Evolutionary conservation across 2,888 invertebrate species (phyloP).

Genomic region (Epiblema foenella): DNA sequence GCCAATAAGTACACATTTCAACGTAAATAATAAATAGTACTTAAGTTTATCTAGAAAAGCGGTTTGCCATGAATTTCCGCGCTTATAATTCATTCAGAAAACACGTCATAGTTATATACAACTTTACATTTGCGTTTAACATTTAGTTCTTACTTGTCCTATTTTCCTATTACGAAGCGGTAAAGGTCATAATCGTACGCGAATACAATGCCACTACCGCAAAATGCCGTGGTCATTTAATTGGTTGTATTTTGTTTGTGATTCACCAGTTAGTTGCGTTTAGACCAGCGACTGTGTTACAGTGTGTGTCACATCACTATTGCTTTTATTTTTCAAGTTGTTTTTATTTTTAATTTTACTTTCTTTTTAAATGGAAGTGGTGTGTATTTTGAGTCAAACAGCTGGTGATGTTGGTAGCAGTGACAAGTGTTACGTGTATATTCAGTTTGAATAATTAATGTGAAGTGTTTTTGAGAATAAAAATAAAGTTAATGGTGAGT

Average conservation of each 20-base stretch:
- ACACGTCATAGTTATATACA: constrained; percentile 36
- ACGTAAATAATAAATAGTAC: constrained; percentile 1
- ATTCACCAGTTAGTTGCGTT: constrained; percentile 76
- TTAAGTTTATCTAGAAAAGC: constrained; percentile 21
- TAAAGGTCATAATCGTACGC: constrained; percentile 31
- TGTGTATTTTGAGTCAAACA: constrained; percentile 56
- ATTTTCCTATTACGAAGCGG: constrained; percentile 22
- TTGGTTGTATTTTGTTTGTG: constrained; percentile 81
- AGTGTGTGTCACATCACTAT: constrained; percentile 42
- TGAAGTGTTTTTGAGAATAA: constrained; percentile 13
- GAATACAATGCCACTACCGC: constrained; percentile 24
- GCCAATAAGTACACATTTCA: not conserved
- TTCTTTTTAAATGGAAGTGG: constrained; percentile 64
- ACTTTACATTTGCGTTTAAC: constrained; percentile 19
- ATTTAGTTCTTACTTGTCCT: constrained; percentile 15
- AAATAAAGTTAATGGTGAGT: constrained; percentile 37
- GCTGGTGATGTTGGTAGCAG: constrained; percentile 56
- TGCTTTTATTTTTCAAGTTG: constrained; percentile 16
- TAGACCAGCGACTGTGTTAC: constrained; percentile 53
- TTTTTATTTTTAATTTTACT: constrained; percentile 56
- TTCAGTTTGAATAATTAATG: constrained; percentile 11
- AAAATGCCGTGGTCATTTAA: constrained; percentile 60
- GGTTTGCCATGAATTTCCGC: constrained; percentile 35
- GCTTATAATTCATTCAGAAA: constrained; percentile 43
- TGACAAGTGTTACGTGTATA: constrained; percentile 54